Percentiles rank a stretch among this genome's conserved stretches.
Conservation (phyloP, 64 coral and sea anemone species). For the Montipora efflorescens region DNA sequence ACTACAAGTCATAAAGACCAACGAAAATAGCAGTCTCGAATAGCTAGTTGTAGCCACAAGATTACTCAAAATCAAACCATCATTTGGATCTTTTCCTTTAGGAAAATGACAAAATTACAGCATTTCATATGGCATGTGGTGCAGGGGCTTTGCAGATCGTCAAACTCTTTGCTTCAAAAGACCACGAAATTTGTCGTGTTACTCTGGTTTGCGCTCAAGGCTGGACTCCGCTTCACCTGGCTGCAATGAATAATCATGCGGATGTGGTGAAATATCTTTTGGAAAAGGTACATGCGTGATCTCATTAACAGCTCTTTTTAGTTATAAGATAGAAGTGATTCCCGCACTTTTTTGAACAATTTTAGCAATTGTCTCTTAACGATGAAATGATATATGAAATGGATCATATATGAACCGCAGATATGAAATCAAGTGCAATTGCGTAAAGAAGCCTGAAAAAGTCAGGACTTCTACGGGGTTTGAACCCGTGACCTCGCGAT, state of each 20-base stretch:
- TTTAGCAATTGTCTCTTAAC: too few species aligned
- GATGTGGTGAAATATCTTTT: slow-evolving; percentile 79
- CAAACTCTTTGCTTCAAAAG: slow-evolving; percentile 49
- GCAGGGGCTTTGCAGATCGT: slow-evolving; percentile 73
- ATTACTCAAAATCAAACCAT: too few species aligned
- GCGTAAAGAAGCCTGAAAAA: too few species aligned
- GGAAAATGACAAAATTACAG: slow-evolving; percentile 56
- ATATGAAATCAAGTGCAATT: too few species aligned
- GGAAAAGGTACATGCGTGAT: slow-evolving; percentile 42
- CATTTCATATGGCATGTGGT: slow-evolving; percentile 78
- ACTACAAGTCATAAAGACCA: slow-evolving; percentile 10
- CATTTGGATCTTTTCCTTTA: not conserved
- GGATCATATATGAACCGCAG: too few species aligned
- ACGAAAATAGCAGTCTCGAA: not conserved
- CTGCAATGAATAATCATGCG: slow-evolving; percentile 55
- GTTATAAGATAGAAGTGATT: too few species aligned
- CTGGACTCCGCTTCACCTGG: slow-evolving; percentile 60
- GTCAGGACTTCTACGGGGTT: too few species aligned
- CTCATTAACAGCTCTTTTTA: not conserved
- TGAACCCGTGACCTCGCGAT: too few species aligned
- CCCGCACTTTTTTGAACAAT: too few species aligned
- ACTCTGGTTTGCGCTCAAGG: slow-evolving; percentile 62
- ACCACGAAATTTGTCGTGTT: slow-evolving; percentile 67
- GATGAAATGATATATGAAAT: too few species aligned
- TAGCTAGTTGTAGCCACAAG: not conserved